A percentile compares a stretch with the other conserved stretches of the same genome.
These are phyloP conservation scores for Arion vulgaris DNA, from an alignment of 1,140 invertebrate species.

Conservation along the genomic window DNA sequence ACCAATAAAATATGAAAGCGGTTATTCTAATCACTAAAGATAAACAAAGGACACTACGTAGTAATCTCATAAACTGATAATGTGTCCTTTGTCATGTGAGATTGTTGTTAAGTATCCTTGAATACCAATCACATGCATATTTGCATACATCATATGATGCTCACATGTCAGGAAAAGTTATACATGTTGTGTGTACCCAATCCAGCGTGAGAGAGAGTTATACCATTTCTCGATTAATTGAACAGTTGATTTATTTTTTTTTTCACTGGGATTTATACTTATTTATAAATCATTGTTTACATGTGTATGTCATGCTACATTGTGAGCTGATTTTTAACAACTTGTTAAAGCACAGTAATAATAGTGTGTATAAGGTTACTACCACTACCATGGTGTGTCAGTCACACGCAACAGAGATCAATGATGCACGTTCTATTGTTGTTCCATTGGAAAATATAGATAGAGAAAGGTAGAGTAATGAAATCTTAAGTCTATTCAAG, in stretches of 20 bases:
- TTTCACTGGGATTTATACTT: too few relatives aligned
- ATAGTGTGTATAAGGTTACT: not conserved
- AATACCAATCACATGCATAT: conserved; percentile 10
- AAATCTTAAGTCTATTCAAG: too few relatives aligned
- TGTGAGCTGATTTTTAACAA: not conserved
- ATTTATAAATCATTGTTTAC: too few relatives aligned
- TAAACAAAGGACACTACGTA: not conserved
- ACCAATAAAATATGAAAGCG: too few relatives aligned
- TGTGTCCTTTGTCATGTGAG: not conserved
- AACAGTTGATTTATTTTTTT: too few relatives aligned
- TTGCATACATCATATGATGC: conserved; percentile 11
- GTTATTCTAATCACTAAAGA: not conserved
- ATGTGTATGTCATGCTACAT: too few relatives aligned
- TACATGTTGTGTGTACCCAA: not conserved
- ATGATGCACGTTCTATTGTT: not conserved
- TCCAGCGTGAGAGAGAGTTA: too few relatives aligned
- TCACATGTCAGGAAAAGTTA: conserved; percentile 3
- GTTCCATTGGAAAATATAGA: not conserved
- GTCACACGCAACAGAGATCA: not conserved
- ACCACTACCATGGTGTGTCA: not conserved
- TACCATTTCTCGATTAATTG: too few relatives aligned
- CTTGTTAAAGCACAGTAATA: not conserved
- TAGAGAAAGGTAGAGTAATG: not conserved
- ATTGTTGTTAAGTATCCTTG: not conserved
- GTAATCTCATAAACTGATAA: not conserved